Conservation (phyloP, 2,888 invertebrate species). For the Noctuana brunneofusca region DNA sequence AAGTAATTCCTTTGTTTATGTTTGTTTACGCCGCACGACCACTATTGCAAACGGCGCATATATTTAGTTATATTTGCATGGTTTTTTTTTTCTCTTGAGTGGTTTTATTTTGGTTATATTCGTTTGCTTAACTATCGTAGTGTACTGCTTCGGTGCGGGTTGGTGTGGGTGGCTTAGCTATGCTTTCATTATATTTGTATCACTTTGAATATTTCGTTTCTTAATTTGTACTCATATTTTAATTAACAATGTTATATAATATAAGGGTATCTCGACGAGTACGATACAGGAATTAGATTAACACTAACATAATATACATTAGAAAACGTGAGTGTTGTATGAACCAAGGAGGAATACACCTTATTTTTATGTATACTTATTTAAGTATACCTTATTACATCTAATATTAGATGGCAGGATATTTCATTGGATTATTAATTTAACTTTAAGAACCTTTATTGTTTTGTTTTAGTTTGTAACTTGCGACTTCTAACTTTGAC, state of each 20-base stretch:
- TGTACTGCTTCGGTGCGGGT: not conserved
- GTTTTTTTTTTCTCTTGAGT: not conserved
- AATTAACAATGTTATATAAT: not conserved
- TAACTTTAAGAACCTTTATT: not conserved
- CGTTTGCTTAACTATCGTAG: not conserved
- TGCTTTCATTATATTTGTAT: conserved; percentile 3
- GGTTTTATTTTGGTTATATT: not conserved
- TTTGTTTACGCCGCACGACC: not conserved
- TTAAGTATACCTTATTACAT: too few species aligned
- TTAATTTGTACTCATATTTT: not conserved
- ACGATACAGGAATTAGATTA: not conserved
- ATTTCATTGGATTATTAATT: not conserved
- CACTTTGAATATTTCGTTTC: not conserved
- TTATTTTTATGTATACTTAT: too few species aligned
- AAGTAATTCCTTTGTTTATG: not conserved
- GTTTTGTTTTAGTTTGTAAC: too few species aligned
- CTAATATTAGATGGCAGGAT: not conserved
- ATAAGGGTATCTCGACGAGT: not conserved
- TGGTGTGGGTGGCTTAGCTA: not conserved
- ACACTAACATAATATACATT: not conserved
- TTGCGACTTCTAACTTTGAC: not conserved
- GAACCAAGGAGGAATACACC: too few species aligned
- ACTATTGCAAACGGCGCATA: not conserved
- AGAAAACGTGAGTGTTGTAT: too few species aligned
- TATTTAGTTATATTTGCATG: conserved; percentile 5